Evolutionary conservation across 1,140 invertebrate species (phyloP).

Genomic region (Drosophila pallidifrons): DNA sequence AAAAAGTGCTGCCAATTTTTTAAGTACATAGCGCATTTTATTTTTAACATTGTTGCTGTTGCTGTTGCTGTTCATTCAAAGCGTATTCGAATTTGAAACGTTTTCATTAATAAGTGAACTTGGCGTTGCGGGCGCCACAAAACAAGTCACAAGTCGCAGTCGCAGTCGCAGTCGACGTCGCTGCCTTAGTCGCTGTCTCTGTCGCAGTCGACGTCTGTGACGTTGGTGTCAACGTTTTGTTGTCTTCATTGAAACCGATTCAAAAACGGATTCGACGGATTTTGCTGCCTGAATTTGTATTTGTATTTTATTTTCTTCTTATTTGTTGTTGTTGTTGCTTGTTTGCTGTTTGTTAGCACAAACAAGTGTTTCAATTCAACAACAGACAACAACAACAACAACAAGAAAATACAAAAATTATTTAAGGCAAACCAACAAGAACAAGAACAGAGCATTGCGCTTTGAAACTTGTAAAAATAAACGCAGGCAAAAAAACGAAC

Average conservation of each 20-base stretch:
- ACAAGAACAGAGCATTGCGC: slow-evolving; percentile 23
- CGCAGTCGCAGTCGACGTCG: slow-evolving; percentile 7
- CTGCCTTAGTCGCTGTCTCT: neutral
- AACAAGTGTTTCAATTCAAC: slow-evolving; percentile 76
- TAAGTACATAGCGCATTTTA: slow-evolving; percentile 28
- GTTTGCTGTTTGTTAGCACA: slow-evolving; percentile 52
- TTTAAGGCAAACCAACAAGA: slow-evolving; percentile 49
- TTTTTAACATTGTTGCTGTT: slow-evolving; percentile 24
- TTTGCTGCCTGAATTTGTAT: slow-evolving; percentile 23
- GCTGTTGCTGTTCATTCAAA: slow-evolving; percentile 65
- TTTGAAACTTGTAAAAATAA: slow-evolving; percentile 43
- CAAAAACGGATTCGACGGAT: slow-evolving; percentile 21
- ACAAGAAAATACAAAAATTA: slow-evolving; percentile 49
- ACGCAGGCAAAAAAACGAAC: slow-evolving; percentile 17
- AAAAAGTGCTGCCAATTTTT: slow-evolving; percentile 56
- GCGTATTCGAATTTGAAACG: slow-evolving; percentile 70
- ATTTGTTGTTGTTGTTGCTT: slow-evolving; percentile 34
- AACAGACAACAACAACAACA: slow-evolving; percentile 15
- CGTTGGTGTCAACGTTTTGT: slow-evolving; percentile 11
- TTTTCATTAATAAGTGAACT: slow-evolving; percentile 77
- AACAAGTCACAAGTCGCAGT: slow-evolving; percentile 47
- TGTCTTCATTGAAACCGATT: slow-evolving; percentile 68
- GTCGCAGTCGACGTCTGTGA: neutral
- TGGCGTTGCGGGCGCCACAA: slow-evolving; percentile 37
- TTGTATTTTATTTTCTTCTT: slow-evolving; percentile 47